These are phyloP conservation scores for Pteronura brasiliensis DNA, from an alignment of 2,113 vertebrate genomes.

Conservation along the genomic window DNA sequence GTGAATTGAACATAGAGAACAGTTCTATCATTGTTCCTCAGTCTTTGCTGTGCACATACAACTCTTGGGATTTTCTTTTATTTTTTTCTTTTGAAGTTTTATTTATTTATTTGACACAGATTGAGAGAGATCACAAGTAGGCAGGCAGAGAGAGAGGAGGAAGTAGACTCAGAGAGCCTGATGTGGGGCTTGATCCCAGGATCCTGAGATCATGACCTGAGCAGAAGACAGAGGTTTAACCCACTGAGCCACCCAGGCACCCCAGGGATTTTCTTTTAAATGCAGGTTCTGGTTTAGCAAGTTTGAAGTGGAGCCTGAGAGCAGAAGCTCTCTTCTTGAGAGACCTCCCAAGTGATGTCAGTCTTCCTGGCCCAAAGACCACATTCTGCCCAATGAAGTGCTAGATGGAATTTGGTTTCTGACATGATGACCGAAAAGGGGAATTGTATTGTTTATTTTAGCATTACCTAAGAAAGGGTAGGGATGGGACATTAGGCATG, in stretches of 20 bases:
- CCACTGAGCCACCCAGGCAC: too few relatives aligned
- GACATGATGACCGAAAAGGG: not conserved
- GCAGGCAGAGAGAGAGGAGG: too few relatives aligned
- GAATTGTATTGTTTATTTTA: not conserved
- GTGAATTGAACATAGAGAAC: not conserved
- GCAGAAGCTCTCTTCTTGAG: not conserved
- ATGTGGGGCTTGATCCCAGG: too few relatives aligned
- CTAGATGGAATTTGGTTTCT: not conserved
- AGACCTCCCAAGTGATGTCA: not conserved
- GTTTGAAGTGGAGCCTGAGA: not conserved
- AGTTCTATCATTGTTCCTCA: not conserved
- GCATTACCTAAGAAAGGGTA: not conserved
- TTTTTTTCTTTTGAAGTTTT: too few relatives aligned
- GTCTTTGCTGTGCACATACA: not conserved
- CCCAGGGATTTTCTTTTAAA: not conserved
- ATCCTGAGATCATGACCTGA: too few relatives aligned
- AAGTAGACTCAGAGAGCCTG: too few relatives aligned
- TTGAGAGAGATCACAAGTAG: too few relatives aligned
- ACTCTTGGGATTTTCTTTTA: not conserved
- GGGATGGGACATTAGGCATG: not conserved
- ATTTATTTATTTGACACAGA: too few relatives aligned
- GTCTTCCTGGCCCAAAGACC: not conserved
- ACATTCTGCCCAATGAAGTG: not conserved
- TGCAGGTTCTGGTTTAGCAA: not conserved
- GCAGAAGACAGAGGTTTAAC: too few relatives aligned